Evolutionary conservation across 2,888 invertebrate species (phyloP).

Genomic region (Eupithecia centaureata): DNA sequence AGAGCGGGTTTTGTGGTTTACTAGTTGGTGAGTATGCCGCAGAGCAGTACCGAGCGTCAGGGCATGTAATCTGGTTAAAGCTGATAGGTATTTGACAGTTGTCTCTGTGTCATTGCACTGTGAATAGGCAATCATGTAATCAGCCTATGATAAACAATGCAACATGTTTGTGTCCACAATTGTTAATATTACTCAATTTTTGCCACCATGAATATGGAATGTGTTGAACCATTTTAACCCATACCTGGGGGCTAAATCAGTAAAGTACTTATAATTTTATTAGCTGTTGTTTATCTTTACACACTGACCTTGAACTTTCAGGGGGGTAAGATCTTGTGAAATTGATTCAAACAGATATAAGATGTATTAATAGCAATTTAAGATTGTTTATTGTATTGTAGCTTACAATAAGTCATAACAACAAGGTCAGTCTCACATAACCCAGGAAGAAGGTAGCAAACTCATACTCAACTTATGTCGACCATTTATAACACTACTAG

Average conservation of each 20-base stretch:
- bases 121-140: conserved; percentile 47
- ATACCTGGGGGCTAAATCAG: neutral
- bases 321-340: neutral
- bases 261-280: neutral
- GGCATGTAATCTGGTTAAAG: conserved; percentile 29
- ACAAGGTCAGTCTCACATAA: neutral
- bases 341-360: neutral
- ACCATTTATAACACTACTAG: no score
- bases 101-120: conserved; percentile 37
- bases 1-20: conserved; percentile 58
- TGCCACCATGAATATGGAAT: conserved; percentile 19
- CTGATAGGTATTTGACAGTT: conserved; percentile 42
- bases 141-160: conserved; percentile 65
- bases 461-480: neutral
- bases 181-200: conserved; percentile 58
- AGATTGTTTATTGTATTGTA: neutral
- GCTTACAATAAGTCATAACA: neutral
- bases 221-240: conserved; percentile 31
- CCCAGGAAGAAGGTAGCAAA: neutral
- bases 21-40: conserved; percentile 55
- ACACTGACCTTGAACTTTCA: conserved; percentile 30
- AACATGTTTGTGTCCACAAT: conserved; percentile 67
- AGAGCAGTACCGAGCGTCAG: conserved; percentile 21
- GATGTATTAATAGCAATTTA: neutral
- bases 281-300: neutral